Conservation (phyloP, 2,888 invertebrate species). For the Prosopocoilus inquinatus region DNA sequence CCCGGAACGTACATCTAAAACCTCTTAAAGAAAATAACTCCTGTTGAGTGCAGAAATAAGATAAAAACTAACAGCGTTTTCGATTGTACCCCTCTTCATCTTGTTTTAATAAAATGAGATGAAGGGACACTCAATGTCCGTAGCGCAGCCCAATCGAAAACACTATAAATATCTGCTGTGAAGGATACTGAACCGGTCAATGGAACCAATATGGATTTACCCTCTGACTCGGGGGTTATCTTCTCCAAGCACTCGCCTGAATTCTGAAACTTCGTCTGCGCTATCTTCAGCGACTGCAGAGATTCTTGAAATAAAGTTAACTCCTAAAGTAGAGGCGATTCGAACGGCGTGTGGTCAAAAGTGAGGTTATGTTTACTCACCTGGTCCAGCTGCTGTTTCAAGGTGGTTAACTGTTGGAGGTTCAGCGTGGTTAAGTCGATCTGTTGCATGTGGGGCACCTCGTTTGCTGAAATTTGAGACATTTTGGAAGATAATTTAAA, state of each 20-base stretch:
- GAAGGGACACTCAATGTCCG: no score
- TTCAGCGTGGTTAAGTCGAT: constrained; percentile 79
- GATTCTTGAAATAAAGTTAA: constrained; percentile 87
- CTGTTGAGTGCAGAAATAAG: neutral
- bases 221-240: constrained; percentile 71
- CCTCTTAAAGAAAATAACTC: neutral
- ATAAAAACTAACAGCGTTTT: no score
- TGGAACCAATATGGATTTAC: constrained; percentile 87
- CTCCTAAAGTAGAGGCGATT: constrained; percentile 59
- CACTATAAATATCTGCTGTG: constrained; percentile 13
- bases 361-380: constrained; percentile 49
- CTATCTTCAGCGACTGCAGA: constrained; percentile 82
- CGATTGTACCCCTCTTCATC: no score
- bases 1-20: constrained; percentile 92
- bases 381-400: constrained; percentile 86
- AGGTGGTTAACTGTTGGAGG: constrained; percentile 75
- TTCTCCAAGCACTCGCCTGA: constrained; percentile 83
- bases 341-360: constrained; percentile 15
- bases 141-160: constrained; percentile 11
- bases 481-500: constrained; percentile 44
- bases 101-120: no score
- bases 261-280: constrained; percentile 85
- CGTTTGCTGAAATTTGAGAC: constrained; percentile 61
- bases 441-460: constrained; percentile 68
- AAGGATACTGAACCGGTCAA: constrained; percentile 82